Base-by-base conservation (phyloP, 2,113 vertebrate species). In the Mixornis gularis region DNA sequence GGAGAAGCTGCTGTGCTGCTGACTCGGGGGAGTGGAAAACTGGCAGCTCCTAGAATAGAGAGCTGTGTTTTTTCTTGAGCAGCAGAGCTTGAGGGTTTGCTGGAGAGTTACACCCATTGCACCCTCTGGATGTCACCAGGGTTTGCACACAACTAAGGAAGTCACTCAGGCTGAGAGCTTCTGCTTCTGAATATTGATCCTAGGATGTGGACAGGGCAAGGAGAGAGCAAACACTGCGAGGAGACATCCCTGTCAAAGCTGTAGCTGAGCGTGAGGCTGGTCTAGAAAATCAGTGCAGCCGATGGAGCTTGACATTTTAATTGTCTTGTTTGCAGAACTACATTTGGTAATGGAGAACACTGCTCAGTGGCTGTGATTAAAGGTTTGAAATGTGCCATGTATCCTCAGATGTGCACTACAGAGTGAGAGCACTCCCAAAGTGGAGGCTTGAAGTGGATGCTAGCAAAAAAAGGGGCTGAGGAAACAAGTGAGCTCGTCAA, bases 321-420 rank as follows among this genome's bases (percentile, higher is more conserved):
- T 86, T 90, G 59, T 55, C 60, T 80, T 81, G 87, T 80, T 84
- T 89, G 87, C 51, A 91, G 94, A 58, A 64, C 32, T 78, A 26
- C 62, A 65, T 92, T 24, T 73, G 40, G 15, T 77, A 48, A 65
- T 52, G 71, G 59, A 79, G 74, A 92, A 59, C 10, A 24, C 52
- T 51, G 43, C 30, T 77, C 18, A 16, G 29, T 36, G 55, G 29
- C 66, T 89, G 63, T 62, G 66, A 85, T 87, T 90, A 82, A 40
- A 89, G 84, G 66, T 92, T 40, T 89, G 66, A 91, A 79, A 89
- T 44, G 58, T 85, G 36, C 56, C 41, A 9, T 34, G 38, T 25
- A 66, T 34, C 38, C 83, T 62, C 40, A 87, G 29, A 84, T 3
- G 8, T 34, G 43, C 17, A 16, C 17, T 19, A 44, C 8, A 18